Base-by-base conservation (phyloP, 1,140 invertebrate species). In the Octopus sinensis region DNA sequence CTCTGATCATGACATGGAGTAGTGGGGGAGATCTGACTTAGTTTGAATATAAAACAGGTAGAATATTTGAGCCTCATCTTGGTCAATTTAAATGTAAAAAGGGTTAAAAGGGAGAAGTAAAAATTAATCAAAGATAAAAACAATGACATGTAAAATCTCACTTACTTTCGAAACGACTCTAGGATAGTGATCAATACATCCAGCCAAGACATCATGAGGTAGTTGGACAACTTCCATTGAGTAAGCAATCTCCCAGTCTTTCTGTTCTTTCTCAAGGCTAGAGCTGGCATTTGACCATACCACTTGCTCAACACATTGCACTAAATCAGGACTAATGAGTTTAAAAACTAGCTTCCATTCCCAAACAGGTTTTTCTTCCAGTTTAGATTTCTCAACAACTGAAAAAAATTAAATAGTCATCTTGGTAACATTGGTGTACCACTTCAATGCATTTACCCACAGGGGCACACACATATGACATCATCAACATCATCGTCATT, bases 311-410 rank as follows among this genome's bases (percentile, higher is more conserved):
- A 89, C 79, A 76, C 81, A 86, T 54, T 84, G 81, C 0, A 87
- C 84, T 43, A 90, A 77, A 10, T 88, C 87, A 4, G 83, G 80
- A 4, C 84, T 81, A 51, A 90, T 83, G 77, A 88, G 88, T 82
- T 88, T 88, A 81, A 90, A 89, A 80, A 88, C 86, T 71, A 87
- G 76, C 80, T 86, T 87, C 89, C 89, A 90, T 78, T 89, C 86
- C 89, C 89, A 90, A 53, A 81, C 76, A 12, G 88, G 79, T 75
- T 83, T 86, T 54, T 89, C 88, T 79, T 90, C 88, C 4, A 82
- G 73, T 62, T 85, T 83, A 23, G 84, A 85, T 80, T 87, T 88
- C 80, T 89, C 88, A 73, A 89, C 82, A 51, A 90, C 89, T 87
- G 83, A 52, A 80, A 71, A 43, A 43, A 43, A 43, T 43, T 43